A percentile compares a stretch with the other conserved stretches of the same genome.
phyloP scores from a whole-genome alignment of 2,113 vertebrate species.

The Phylloscopus trochiloides region DNA sequence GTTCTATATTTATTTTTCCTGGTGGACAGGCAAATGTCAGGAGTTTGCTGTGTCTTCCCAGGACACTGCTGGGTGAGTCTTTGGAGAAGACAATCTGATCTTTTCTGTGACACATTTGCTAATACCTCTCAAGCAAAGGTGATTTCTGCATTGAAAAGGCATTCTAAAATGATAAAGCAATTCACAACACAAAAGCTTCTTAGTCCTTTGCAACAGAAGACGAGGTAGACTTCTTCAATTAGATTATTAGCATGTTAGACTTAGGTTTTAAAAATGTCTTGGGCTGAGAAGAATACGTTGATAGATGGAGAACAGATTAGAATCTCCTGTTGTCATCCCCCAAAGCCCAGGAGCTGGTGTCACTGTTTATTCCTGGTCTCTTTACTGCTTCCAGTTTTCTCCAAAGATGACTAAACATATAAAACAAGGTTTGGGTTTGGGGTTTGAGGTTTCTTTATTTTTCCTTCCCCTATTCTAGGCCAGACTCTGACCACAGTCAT shows the following conservation, averaged over 20 bases:
- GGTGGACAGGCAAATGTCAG: neutral
- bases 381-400: neutral
- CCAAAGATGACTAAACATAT: neutral
- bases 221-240: neutral
- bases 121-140: neutral
- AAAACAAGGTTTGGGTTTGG: neutral
- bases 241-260: neutral
- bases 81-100: neutral
- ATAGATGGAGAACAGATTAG: neutral
- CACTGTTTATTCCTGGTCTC: neutral
- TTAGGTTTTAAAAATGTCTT: neutral
- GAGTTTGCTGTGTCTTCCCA: neutral
- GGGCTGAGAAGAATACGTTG: fast-evolving
- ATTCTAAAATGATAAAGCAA: neutral
- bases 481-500: slow-evolving; percentile 38
- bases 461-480: neutral
- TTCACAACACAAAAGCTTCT: neutral
- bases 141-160: neutral
- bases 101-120: neutral
- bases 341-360: neutral
- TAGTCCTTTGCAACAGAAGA: neutral
- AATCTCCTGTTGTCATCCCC: neutral
- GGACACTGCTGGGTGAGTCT: neutral
- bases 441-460: neutral
- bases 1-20: neutral